A percentile compares a stretch with the other conserved stretches of the same genome.
Evolutionary conservation across 2,888 invertebrate species (phyloP).

Genomic region (Ormyrus rosae): DNA sequence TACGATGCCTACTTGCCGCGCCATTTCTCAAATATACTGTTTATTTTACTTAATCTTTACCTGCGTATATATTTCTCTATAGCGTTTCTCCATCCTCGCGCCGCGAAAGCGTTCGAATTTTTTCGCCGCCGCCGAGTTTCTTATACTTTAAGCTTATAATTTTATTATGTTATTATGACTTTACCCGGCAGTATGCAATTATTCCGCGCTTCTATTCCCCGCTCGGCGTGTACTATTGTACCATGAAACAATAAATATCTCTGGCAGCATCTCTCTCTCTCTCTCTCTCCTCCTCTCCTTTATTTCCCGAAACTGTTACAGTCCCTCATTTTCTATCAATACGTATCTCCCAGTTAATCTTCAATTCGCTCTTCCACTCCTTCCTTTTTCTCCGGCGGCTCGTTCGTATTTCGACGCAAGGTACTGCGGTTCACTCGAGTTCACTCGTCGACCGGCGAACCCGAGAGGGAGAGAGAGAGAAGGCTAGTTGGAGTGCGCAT

Average conservation of each 20-base stretch:
- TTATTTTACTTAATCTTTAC: neutral
- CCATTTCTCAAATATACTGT: no score
- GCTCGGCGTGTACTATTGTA: slow-evolving; percentile 7
- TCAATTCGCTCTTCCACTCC: slow-evolving; percentile 35
- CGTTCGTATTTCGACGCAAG: slow-evolving; percentile 54
- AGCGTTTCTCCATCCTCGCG: no score
- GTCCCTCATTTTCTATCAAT: slow-evolving; percentile 42
- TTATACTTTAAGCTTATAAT: slow-evolving; percentile 23
- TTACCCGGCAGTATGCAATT: slow-evolving; percentile 18
- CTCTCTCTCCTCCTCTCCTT: slow-evolving; percentile 11
- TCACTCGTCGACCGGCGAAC: slow-evolving; percentile 73
- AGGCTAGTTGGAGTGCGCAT: slow-evolving; percentile 14
- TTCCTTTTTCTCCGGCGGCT: slow-evolving; percentile 46
- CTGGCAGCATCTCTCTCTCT: slow-evolving; percentile 10
- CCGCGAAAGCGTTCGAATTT: no score
- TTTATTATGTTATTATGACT: neutral
- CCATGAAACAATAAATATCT: slow-evolving; percentile 33
- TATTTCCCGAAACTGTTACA: slow-evolving; percentile 32
- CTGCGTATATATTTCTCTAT: neutral
- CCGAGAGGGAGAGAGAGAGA: slow-evolving; percentile 61
- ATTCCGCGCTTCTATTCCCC: neutral
- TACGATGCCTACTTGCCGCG: no score
- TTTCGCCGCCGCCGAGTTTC: neutral
- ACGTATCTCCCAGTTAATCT: slow-evolving; percentile 30
- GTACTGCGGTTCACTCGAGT: slow-evolving; percentile 71